These are phyloP conservation scores for Dipodomys merriami DNA, from an alignment of 2,113 vertebrate genomes.

Conservation along the genomic window DNA sequence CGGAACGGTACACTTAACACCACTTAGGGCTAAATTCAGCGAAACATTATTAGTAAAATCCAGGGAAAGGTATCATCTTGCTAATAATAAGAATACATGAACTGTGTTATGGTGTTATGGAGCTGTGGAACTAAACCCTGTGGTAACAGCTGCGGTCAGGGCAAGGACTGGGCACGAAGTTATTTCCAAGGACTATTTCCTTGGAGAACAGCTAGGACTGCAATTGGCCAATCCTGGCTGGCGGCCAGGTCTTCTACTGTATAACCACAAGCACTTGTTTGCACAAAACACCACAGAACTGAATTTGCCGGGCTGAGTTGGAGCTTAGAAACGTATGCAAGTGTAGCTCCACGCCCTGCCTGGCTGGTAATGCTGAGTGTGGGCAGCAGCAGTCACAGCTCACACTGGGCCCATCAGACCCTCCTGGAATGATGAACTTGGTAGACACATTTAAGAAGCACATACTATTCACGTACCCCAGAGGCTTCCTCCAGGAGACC, in stretches of 20 bases:
- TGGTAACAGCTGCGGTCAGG: background rate
- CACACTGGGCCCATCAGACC: background rate
- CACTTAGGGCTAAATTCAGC: constrained; percentile 42
- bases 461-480: background rate
- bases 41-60: constrained; percentile 56
- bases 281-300: no score
- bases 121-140: background rate
- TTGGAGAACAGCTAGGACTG: constrained; percentile 20
- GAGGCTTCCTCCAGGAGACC: background rate
- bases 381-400: background rate
- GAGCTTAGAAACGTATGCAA: no score
- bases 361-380: background rate
- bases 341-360: background rate
- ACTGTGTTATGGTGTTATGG: background rate
- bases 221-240: background rate
- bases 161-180: constrained; percentile 26
- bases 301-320: no score
- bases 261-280: no score
- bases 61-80: background rate
- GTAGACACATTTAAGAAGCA: background rate
- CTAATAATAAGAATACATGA: background rate
- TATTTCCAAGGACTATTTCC: constrained; percentile 10
- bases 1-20: background rate
- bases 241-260: background rate
- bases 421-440: background rate